These are phyloP conservation scores for Caerostris extrusa DNA, from an alignment of 1,140 invertebrate genomes.

Conservation along the genomic window DNA sequence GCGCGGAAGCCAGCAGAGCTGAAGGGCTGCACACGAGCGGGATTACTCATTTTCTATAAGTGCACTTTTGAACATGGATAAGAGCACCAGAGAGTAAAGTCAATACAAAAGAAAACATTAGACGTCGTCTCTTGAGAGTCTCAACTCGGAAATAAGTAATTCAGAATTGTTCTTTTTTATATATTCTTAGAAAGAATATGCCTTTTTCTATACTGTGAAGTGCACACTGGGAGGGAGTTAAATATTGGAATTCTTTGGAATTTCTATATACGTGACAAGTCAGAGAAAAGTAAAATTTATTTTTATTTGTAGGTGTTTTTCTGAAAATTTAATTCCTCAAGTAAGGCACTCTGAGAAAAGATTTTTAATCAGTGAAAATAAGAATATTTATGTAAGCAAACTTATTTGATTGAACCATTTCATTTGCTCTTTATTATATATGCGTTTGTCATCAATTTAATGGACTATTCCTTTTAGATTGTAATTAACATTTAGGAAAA, in stretches of 20 bases:
- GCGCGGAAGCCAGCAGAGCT: slow-evolving; percentile 19
- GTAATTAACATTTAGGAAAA: no score
- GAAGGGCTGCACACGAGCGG: neutral
- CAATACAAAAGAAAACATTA: slow-evolving; percentile 43
- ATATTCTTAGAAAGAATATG: no score
- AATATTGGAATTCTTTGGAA: neutral
- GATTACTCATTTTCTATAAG: slow-evolving; percentile 72
- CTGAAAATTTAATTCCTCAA: neutral
- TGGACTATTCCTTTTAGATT: no score
- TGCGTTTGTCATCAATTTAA: no score
- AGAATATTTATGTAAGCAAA: no score
- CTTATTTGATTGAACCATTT: no score
- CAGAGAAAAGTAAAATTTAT: no score
- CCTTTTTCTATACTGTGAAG: neutral
- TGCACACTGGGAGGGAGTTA: slow-evolving; percentile 8
- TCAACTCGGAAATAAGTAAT: slow-evolving; percentile 42
- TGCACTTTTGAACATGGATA: slow-evolving; percentile 65
- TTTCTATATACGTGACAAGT: no score
- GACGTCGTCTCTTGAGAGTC: slow-evolving; percentile 13
- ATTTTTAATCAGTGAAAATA: no score
- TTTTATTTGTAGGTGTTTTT: no score
- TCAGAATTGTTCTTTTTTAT: neutral
- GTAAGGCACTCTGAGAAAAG: neutral
- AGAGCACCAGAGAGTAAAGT: slow-evolving; percentile 48
- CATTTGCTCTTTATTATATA: no score